phyloP scores from a whole-genome alignment of 2,113 vertebrate species.

The Procavia capensis region DNA sequence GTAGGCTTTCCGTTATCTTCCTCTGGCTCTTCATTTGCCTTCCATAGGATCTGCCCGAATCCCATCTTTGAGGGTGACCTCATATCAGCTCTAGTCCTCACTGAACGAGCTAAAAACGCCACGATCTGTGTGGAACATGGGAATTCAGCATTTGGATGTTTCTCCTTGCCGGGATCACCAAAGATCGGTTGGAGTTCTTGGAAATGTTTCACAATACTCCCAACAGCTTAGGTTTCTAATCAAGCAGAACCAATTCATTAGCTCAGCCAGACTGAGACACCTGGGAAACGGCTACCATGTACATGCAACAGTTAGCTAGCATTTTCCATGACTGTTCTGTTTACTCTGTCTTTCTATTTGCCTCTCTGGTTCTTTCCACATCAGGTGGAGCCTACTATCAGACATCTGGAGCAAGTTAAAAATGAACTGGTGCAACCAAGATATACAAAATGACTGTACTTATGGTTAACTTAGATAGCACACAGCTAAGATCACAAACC shows the following conservation, averaged over 20 bases:
- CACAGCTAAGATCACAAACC: neutral
- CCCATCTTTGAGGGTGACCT: neutral
- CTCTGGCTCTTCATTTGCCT: neutral
- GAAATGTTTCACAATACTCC: neutral
- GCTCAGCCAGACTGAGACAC: neutral
- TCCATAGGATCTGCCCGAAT: neutral
- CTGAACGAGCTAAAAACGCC: neutral
- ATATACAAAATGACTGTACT: slow-evolving; percentile 3
- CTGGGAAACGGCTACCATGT: neutral
- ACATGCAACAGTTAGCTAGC: neutral
- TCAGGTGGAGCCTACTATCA: neutral
- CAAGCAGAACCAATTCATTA: neutral
- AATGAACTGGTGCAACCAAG: neutral
- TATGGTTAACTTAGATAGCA: neutral
- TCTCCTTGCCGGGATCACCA: neutral
- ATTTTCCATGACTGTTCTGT: neutral
- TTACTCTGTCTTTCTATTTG: neutral
- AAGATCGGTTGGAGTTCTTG: neutral
- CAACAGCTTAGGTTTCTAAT: neutral
- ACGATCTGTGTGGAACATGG: neutral
- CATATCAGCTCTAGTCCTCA: neutral
- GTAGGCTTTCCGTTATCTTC: neutral
- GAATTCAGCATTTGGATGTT: neutral
- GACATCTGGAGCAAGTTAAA: slow-evolving; percentile 49
- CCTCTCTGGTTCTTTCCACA: neutral